Conservation (phyloP, 2,797 vertebrate genomes). For the Tenualosa thibaudeaui region DNA sequence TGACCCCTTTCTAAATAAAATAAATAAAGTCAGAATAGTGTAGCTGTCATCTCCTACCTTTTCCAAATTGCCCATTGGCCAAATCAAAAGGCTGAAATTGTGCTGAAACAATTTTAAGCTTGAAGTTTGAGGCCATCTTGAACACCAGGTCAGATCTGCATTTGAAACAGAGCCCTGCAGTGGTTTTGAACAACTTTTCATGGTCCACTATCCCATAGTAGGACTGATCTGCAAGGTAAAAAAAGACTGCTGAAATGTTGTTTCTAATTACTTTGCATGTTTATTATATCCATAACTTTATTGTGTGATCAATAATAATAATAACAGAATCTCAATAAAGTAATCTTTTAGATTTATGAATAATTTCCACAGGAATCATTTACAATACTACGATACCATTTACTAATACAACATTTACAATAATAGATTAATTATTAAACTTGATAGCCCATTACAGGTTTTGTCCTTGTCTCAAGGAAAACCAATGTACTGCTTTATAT, state of each 20-base stretch:
- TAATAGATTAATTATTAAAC: too few relatives aligned
- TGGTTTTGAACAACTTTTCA: constrained; percentile 70
- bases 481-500: neutral
- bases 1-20: neutral
- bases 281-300: neutral
- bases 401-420: too few relatives aligned
- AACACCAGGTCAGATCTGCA: constrained; percentile 77
- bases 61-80: constrained; percentile 67
- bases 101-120: constrained; percentile 71
- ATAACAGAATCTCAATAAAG: too few relatives aligned
- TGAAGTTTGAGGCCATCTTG: constrained; percentile 65
- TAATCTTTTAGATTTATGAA: too few relatives aligned
- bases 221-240: constrained; percentile 63
- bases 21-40: neutral
- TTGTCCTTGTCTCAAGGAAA: too few relatives aligned
- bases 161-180: constrained; percentile 73
- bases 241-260: neutral
- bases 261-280: neutral
- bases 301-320: too few relatives aligned
- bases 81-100: constrained; percentile 85
- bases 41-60: constrained; percentile 69
- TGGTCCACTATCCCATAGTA: constrained; percentile 64
- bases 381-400: too few relatives aligned
- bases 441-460: too few relatives aligned
- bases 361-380: too few relatives aligned